Conservation (phyloP, 2,888 invertebrate genomes). For the Lypha dubia region DNA sequence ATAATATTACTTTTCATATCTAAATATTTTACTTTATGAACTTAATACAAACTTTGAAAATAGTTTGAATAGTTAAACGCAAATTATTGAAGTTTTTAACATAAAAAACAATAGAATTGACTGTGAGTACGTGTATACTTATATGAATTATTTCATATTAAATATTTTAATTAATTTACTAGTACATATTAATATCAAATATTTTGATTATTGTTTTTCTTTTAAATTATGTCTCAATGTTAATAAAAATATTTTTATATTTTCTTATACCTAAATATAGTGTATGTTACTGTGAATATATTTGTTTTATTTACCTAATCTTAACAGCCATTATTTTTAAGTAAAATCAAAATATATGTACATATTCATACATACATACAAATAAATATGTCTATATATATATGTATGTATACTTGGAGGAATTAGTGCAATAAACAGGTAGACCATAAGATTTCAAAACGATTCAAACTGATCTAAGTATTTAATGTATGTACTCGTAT, state of each 20-base stretch:
- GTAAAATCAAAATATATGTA: slow-evolving; percentile 4
- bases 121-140: slow-evolving; percentile 36
- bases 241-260: slow-evolving; percentile 21
- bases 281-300: slow-evolving; percentile 23
- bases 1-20: too few relatives aligned
- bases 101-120: slow-evolving; percentile 62
- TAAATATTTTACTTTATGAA: slow-evolving; percentile 2
- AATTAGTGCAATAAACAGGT: background rate
- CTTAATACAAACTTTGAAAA: background rate
- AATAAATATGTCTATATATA: background rate
- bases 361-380: background rate
- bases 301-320: slow-evolving; percentile 61
- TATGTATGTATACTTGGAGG: background rate
- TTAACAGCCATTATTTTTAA: slow-evolving; percentile 69
- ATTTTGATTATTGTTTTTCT: slow-evolving; percentile 37
- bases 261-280: background rate
- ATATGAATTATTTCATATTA: background rate
- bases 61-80: slow-evolving; percentile 32
- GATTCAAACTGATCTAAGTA: too few relatives aligned
- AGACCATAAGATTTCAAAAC: background rate
- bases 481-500: background rate
- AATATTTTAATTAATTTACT: slow-evolving; percentile 8
- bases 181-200: slow-evolving; percentile 40
- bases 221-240: background rate
- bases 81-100: slow-evolving; percentile 36